These are phyloP conservation scores for Hydropsyche tenuis DNA, from an alignment of 1,140 invertebrate species.

Conservation along the genomic window DNA sequence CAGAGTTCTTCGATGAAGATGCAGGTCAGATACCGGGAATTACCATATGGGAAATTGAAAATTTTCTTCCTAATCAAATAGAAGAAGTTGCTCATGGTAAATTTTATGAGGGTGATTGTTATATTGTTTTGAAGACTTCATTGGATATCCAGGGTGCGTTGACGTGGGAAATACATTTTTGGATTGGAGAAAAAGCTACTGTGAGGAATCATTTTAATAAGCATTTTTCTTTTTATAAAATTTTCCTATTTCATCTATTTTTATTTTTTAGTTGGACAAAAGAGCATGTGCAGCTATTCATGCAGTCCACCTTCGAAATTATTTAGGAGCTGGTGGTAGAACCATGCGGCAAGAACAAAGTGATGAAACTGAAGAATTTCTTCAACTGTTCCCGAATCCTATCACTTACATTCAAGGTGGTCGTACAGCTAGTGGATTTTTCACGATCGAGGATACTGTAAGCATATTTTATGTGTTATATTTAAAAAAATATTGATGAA, in stretches of 20 bases:
- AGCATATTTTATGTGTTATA: slow-evolving; percentile 13
- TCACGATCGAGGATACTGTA: slow-evolving; percentile 92
- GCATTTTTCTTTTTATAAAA: slow-evolving; percentile 12
- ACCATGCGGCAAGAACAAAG: slow-evolving; percentile 97
- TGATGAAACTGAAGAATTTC: slow-evolving; percentile 96
- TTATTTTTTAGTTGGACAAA: slow-evolving; percentile 83
- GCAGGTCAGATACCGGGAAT: slow-evolving; percentile 90
- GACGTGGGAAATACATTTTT: slow-evolving; percentile 97
- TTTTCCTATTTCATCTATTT: neutral
- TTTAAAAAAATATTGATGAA: neutral
- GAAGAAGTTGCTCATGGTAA: slow-evolving; percentile 93
- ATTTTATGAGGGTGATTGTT: slow-evolving; percentile 99
- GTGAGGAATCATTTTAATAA: slow-evolving; percentile 62
- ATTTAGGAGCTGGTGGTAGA: slow-evolving; percentile 93
- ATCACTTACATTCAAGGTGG: slow-evolving; percentile 98
- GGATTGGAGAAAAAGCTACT: slow-evolving; percentile 96
- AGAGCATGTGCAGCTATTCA: slow-evolving; percentile 98
- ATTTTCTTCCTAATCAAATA: slow-evolving; percentile 95
- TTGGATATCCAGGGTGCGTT: slow-evolving; percentile 86
- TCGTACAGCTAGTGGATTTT: slow-evolving; percentile 95
- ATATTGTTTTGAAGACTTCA: slow-evolving; percentile 94
- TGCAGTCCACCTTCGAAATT: slow-evolving; percentile 96
- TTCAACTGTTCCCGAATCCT: slow-evolving; percentile 89
- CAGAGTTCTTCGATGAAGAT: slow-evolving; percentile 98
- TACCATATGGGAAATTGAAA: slow-evolving; percentile 98